phyloP scores from a whole-genome alignment of 2,888 invertebrate species.

The Onchidella celtica region DNA sequence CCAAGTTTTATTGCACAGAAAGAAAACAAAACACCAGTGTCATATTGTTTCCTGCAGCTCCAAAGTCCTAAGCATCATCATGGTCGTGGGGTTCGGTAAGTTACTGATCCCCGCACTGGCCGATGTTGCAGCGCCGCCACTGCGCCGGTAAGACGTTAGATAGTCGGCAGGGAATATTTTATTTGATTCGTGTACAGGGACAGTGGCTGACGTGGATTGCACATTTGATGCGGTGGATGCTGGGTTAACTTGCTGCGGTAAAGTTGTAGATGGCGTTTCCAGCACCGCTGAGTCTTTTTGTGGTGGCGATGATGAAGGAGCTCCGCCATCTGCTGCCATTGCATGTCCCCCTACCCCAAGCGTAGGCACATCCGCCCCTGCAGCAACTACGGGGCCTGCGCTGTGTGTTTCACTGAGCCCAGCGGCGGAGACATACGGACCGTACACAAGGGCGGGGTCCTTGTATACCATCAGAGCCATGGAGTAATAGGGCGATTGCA shows the following conservation, averaged over 20 bases:
- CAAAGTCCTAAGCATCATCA: conserved; percentile 48
- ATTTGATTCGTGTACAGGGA: not conserved
- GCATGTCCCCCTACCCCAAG: not conserved
- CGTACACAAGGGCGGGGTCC: conserved; percentile 8
- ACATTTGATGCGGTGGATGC: not conserved
- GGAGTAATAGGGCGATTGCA: conserved; percentile 20
- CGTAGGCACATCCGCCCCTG: not conserved
- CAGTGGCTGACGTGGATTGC: not conserved
- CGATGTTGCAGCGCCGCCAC: not conserved
- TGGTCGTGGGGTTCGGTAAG: conserved; percentile 34
- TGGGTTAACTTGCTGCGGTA: not conserved
- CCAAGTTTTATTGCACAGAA: too few species aligned
- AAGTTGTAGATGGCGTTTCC: conserved; percentile 28
- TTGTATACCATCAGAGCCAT: conserved; percentile 43
- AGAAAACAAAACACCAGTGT: too few species aligned
- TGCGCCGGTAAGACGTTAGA: conserved; percentile 1
- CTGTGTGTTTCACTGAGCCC: not conserved
- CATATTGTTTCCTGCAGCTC: conserved; percentile 48
- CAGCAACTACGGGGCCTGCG: not conserved
- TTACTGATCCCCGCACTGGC: conserved; percentile 39
- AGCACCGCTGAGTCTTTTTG: conserved; percentile 10
- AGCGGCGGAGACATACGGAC: not conserved
- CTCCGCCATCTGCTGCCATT: not conserved
- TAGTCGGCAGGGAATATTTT: conserved; percentile 42
- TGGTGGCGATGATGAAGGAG: not conserved